Conservation (phyloP, 2,797 vertebrate genomes). For the Myripristis jacobus region DNA sequence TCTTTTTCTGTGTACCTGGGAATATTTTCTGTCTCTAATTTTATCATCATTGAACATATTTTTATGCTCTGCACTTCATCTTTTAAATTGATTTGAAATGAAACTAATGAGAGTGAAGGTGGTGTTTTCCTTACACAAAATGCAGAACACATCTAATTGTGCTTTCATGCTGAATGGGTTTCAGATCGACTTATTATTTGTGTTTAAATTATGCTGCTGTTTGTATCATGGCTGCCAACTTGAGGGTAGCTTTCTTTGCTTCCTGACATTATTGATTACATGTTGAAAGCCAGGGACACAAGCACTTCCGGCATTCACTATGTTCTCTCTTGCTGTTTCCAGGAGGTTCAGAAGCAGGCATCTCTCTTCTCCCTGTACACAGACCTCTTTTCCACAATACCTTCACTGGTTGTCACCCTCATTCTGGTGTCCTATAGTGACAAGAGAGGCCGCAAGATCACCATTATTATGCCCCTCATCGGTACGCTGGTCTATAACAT, state of each 20-base stretch:
- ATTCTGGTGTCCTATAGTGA: slow-evolving; percentile 92
- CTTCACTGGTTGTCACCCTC: slow-evolving; percentile 90
- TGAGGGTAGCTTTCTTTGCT: background rate
- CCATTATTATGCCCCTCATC: slow-evolving; percentile 87
- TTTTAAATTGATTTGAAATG: slow-evolving; percentile 4
- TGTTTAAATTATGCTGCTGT: background rate
- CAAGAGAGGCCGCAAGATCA: slow-evolving; percentile 88
- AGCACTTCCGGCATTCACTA: background rate
- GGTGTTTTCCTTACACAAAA: no score
- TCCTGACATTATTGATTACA: background rate
- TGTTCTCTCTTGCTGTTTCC: slow-evolving; percentile 51
- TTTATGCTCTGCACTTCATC: slow-evolving; percentile 32
- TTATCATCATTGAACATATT: background rate
- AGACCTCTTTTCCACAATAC: slow-evolving; percentile 86
- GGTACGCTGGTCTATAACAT: slow-evolving; percentile 83
- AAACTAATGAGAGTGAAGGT: background rate
- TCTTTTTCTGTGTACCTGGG: no score
- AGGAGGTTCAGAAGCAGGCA: slow-evolving; percentile 92
- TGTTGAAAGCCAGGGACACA: background rate
- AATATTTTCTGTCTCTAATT: no score
- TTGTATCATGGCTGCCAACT: background rate
- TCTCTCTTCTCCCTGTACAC: slow-evolving; percentile 90
- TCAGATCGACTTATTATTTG: no score
- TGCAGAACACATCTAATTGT: no score
- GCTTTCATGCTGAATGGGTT: no score